Conservation (phyloP, 2,113 vertebrate species). For the Rutilus rutilus region DNA sequence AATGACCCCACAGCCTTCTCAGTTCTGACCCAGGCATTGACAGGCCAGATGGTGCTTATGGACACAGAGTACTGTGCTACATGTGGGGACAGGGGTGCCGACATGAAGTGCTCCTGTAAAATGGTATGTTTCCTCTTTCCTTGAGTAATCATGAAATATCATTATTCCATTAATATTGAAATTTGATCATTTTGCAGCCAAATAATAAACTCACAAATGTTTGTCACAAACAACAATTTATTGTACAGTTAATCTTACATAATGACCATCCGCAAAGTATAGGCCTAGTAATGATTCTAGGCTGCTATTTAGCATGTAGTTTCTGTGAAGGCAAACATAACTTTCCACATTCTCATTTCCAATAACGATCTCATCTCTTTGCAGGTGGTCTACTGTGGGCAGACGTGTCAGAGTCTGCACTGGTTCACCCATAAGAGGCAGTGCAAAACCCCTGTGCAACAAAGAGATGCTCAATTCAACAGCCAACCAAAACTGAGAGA, state of each 20-base stretch:
- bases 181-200: not conserved
- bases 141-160: not conserved
- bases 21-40: slow-evolving; percentile 85
- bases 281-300: not conserved
- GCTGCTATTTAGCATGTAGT: not conserved
- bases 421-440: slow-evolving; percentile 91
- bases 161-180: not conserved
- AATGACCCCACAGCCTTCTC: slow-evolving; percentile 84
- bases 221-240: not conserved
- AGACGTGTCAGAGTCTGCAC: slow-evolving; percentile 85
- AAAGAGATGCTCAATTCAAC: slow-evolving; percentile 75
- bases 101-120: slow-evolving; percentile 84
- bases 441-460: slow-evolving; percentile 79
- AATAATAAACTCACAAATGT: not conserved
- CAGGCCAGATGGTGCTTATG: slow-evolving; percentile 85
- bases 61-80: slow-evolving; percentile 85
- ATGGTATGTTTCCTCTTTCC: slow-evolving; percentile 69
- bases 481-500: slow-evolving; percentile 77
- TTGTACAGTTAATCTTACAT: not conserved
- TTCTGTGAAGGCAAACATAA: not conserved
- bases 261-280: not conserved
- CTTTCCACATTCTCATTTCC: not conserved
- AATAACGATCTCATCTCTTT: slow-evolving; percentile 44
- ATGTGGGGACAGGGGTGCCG: slow-evolving; percentile 84
- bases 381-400: slow-evolving; percentile 86